Evolutionary conservation across 1,140 invertebrate species (phyloP).

Genomic region (Macrotrachela quadricornifera): DNA sequence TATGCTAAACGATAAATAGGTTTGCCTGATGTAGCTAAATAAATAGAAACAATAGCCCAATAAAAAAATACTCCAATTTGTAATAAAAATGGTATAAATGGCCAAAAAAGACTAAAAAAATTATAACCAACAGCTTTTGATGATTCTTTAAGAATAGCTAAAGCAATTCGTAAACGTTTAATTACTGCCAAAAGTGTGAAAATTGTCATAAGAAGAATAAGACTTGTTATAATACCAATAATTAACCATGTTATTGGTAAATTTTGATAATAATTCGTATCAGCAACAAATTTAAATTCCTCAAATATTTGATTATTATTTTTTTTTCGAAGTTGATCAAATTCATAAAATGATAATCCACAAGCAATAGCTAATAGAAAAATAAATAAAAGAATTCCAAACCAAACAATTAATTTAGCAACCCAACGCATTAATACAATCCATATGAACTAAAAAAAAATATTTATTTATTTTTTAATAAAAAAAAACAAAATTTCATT

Average conservation of each 20-base stretch:
- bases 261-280: neutral
- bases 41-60: slow-evolving; percentile 48
- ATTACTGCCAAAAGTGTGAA: slow-evolving; percentile 59
- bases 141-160: slow-evolving; percentile 60
- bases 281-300: neutral
- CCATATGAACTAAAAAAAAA: slow-evolving; percentile 46
- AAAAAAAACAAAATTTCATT: too few relatives aligned
- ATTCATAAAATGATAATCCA: neutral
- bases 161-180: slow-evolving; percentile 60
- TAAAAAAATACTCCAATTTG: slow-evolving; percentile 51
- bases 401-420: slow-evolving; percentile 61
- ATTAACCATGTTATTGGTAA: neutral
- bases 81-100: slow-evolving; percentile 63
- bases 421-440: slow-evolving; percentile 68
- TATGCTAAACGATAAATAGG: slow-evolving; percentile 10
- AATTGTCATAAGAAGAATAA: slow-evolving; percentile 35
- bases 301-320: neutral
- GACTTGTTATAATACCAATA: neutral
- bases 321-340: neutral
- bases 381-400: slow-evolving; percentile 50
- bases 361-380: slow-evolving; percentile 34
- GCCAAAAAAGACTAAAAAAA: slow-evolving; percentile 65
- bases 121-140: slow-evolving; percentile 65
- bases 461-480: too few relatives aligned
- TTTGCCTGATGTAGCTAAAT: slow-evolving; percentile 22